Base-by-base conservation (phyloP, 2,113 vertebrate species). In the Semicossyphus pulcher region DNA sequence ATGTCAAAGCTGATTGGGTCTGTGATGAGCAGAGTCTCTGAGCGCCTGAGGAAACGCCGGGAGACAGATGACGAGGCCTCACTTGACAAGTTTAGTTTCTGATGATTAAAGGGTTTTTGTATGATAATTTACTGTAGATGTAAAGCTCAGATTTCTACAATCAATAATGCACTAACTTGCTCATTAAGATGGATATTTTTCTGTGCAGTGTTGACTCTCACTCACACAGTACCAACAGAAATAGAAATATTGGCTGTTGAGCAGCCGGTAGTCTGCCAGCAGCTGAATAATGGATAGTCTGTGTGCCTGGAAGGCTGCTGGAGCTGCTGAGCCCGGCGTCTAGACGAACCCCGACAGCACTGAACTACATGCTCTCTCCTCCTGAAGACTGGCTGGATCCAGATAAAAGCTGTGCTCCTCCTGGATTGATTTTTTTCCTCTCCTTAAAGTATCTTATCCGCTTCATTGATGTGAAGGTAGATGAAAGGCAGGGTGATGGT, bases 241-340 rank as follows among this genome's bases (percentile, higher is more conserved):
- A 80, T 37, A 64, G 63, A 52, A 23, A 39, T 71, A 47, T 39
- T 81, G 66, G 77, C 74, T 36, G 76, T 52, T n/a, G 44, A 81
- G 77, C 70, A 41, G 70, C 7, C 54, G 62, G 57, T 25, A 42
- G 26, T 16, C 74, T 72, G 76, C 81, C 82, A 86, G 79, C 45
- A 81, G 80, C 74, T 87, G 82, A 85, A 89, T 83, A 87, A 87
- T 85, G 68, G 67, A 85, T 83, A 7, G 67, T 67, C 64, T 81
- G 82, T 86, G 65, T 85, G 78, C 77, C 25, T 70, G 67, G 20
- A 59, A 70, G 86, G 72, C 76, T 53, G 59, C 67, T 36, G 72
- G 25, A 47, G 52, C 74, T 65, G 69, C 62, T 73, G 80, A 76
- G 53, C 68, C 5, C 3, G 65, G 16, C 29, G 76, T 81, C 77